phyloP scores from a whole-genome alignment of 2,113 vertebrate species.

The Oreamnos americanus region DNA sequence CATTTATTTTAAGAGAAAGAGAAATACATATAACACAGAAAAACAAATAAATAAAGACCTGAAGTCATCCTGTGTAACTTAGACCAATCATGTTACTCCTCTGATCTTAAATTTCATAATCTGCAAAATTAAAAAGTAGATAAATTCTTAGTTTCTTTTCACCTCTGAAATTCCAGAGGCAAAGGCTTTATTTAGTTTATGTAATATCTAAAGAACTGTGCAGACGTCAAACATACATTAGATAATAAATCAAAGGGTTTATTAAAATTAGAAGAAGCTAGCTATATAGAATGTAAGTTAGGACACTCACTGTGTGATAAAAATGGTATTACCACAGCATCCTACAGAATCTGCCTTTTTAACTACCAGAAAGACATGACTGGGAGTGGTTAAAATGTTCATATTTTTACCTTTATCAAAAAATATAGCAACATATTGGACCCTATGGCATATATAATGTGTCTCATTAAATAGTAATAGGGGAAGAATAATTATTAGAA shows the following conservation, averaged over 20 bases:
- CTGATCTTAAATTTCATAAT: neutral
- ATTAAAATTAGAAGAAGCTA: neutral
- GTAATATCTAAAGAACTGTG: neutral
- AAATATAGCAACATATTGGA: neutral
- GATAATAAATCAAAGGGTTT: neutral
- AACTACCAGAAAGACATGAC: neutral
- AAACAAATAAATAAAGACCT: neutral
- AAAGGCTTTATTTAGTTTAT: neutral
- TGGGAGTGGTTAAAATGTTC: neutral
- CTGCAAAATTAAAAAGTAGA: neutral
- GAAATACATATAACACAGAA: neutral
- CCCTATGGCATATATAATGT: neutral
- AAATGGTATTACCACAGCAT: neutral
- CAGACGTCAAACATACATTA: neutral
- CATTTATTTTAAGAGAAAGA: neutral
- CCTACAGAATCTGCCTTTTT: neutral
- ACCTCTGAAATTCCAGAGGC: neutral
- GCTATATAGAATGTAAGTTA: neutral
- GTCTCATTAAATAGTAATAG: neutral
- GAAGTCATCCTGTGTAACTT: neutral
- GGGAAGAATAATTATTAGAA: neutral
- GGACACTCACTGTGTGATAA: neutral
- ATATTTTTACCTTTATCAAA: neutral
- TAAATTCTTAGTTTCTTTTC: neutral
- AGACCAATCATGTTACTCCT: neutral